phyloP scores from a whole-genome alignment of 2,888 invertebrate genomes.

The Cantharis lateralis region DNA sequence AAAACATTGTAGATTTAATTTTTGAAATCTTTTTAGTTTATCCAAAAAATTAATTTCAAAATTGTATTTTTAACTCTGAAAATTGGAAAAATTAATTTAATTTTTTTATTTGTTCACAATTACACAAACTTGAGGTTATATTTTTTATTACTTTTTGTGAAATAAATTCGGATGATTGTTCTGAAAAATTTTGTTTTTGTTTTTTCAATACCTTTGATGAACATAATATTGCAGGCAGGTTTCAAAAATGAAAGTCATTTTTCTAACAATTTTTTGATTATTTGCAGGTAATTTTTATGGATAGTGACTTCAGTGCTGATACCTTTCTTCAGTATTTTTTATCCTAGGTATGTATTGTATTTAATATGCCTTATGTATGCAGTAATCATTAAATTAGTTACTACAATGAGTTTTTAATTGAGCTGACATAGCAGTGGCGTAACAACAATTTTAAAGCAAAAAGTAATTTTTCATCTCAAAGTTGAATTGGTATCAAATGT shows the following conservation, averaged over 20 bases:
- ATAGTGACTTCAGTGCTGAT: constrained; percentile 34
- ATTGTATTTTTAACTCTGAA: not conserved
- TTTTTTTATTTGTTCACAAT: not conserved
- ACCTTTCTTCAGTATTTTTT: not conserved
- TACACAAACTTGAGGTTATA: not conserved
- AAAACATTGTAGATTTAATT: not conserved
- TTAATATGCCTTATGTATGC: not conserved
- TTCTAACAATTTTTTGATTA: constrained; percentile 25
- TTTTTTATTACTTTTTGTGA: not conserved
- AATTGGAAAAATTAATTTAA: not conserved
- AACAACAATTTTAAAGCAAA: too few species aligned
- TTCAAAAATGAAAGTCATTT: constrained; percentile 15
- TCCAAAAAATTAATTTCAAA: not conserved
- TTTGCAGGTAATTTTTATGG: constrained; percentile 42
- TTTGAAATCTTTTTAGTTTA: not conserved
- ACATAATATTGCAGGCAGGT: not conserved
- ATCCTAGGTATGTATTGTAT: constrained; percentile 2
- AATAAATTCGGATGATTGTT: not conserved
- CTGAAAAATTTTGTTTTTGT: not conserved
- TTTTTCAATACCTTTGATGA: not conserved
- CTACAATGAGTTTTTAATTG: not conserved
- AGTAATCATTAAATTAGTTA: not conserved
- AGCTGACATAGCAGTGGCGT: not conserved
- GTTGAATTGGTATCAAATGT: too few species aligned
- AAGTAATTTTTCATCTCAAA: too few species aligned